A percentile compares a stretch with the other conserved stretches of the same genome.
Evolutionary conservation across 2,888 invertebrate genomes (phyloP).

Genomic region (Stenichneumon culpator): DNA sequence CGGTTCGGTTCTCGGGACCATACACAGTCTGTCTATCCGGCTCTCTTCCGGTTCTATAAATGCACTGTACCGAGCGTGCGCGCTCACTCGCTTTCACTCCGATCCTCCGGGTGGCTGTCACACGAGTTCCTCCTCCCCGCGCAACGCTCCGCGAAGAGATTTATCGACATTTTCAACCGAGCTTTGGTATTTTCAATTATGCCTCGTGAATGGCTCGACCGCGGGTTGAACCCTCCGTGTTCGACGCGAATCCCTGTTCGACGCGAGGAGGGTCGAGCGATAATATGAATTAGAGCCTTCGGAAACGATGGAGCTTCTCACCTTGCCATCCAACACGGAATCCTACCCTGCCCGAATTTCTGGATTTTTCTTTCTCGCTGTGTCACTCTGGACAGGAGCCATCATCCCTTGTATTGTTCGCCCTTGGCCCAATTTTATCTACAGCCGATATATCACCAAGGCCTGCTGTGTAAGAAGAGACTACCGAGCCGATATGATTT

Average conservation of each 20-base stretch:
- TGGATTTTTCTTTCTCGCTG: slow-evolving; percentile 23
- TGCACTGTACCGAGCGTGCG: slow-evolving; percentile 33
- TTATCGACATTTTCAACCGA: slow-evolving; percentile 77
- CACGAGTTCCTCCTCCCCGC: background rate
- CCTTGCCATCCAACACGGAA: slow-evolving; percentile 32
- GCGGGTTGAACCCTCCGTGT: slow-evolving; percentile 13
- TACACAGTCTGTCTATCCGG: slow-evolving; percentile 33
- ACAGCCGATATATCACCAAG: background rate
- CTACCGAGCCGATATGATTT: background rate
- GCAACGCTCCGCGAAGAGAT: slow-evolving; percentile 64
- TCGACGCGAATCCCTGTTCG: slow-evolving; percentile 16
- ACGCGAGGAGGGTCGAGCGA: slow-evolving; percentile 37
- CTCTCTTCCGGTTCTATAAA: slow-evolving; percentile 32
- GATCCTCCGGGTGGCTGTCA: slow-evolving; percentile 38
- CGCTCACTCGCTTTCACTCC: slow-evolving; percentile 21
- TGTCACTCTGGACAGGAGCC: slow-evolving; percentile 3
- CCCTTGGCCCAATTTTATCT: background rate
- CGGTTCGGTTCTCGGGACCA: background rate
- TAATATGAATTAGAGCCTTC: slow-evolving; percentile 67
- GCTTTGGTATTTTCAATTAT: slow-evolving; percentile 79
- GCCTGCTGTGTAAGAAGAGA: background rate
- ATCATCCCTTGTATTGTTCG: background rate
- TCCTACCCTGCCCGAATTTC: background rate
- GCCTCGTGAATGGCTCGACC: slow-evolving; percentile 49
- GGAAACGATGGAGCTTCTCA: slow-evolving; percentile 61